Evolutionary conservation across 2,797 vertebrate species (phyloP), one percentile per base, ranked within the genome.

Genomic region (Hoplostethus mediterraneus): DNA sequence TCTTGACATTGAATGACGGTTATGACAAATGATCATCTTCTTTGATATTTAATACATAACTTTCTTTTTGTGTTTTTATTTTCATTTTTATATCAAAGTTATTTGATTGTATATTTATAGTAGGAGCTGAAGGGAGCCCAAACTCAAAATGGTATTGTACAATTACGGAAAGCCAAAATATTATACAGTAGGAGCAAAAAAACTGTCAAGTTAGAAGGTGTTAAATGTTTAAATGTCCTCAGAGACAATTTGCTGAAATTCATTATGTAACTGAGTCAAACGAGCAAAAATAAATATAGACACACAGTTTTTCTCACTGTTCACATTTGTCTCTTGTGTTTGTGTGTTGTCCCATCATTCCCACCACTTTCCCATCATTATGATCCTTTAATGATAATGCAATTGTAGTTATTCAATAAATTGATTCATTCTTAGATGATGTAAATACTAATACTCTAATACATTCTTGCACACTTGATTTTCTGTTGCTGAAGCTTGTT

Each of bases 251-350:
- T 87, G 82, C 83, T 91, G 80, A 94, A 79, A 89, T 85, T 79
- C 87, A 83, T 91, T 56, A 87, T 93, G 92, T 95, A 92, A 84
- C 76, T 85, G 63, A 87, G 83, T 77, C 70, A 87, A 90, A 92
- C 52, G 48, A 92, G 81, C 80, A 86, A 90, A 77, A 95, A 94
- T 95, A 95, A 94, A 95, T 82, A 92, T 90, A 84, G 80, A 94
- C 88, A 92, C 87, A 74, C 47, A 77, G 74, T 59, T 77, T 88
- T 89, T 81, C 75, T 81, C 79, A 82, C 47, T 56, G 8, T n/a
- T 73, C 64, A 55, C 14, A 44, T 82, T 71, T 72, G 13, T 79
- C 30, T 70, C 49, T 0, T 73, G 44, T 67, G 52, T 62, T 8
- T 2, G 25, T 53, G 21, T 73, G 5, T 71, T 42, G 2, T 21